Base-by-base conservation (phyloP, 2,797 vertebrate genomes). In the Syndactyla subalaris region DNA sequence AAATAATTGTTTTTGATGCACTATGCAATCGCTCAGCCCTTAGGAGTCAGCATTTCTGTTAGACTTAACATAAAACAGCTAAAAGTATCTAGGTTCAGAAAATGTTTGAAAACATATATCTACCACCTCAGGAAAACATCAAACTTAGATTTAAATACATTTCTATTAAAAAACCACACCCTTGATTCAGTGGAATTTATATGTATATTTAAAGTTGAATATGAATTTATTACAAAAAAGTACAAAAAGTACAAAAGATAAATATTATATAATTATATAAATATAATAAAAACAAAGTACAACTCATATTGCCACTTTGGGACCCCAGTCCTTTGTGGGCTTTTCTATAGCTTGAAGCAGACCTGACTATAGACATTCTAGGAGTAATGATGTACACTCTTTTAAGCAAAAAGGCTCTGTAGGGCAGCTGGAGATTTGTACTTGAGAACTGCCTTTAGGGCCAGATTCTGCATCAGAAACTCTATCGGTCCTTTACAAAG, bases 361-460 rank as follows among this genome's bases (percentile, higher is more conserved):
- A 52, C 15, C 14, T 61, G 54, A 51, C 19, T 6, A 19, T 20
- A 81, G 66, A 32, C 21, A 4, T 38, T 78, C 21, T 12, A 6
- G 2, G 3, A 58, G 30, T 12, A 85, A 45, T 3, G 4, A 67
- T 46, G 72, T 14, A 6, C 16, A 30, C 15, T 36, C 36, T 58
- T 72, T 52, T 54, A 59, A 57, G 48, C 17, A 76, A 85, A 92
- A 85, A 43, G 14, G 45, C 24, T 89, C 48, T 12, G 2, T 16
- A 12, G 26, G 15, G 24, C 24, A 63, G 18, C 0, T 71, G 21
- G 73, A 63, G 62, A 79, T 94, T 93, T 95, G 65, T 71, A 67
- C 14, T 92, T 79, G n/a, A 59, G 88, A 79, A 48, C 46, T 82
- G 88, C 93, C 79, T 86, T 84, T 84, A 94, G 82, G 87, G 73